A percentile compares a stretch with the other conserved stretches of the same genome.
Conservation (phyloP, 2,888 invertebrate species). For the Automeris io region DNA sequence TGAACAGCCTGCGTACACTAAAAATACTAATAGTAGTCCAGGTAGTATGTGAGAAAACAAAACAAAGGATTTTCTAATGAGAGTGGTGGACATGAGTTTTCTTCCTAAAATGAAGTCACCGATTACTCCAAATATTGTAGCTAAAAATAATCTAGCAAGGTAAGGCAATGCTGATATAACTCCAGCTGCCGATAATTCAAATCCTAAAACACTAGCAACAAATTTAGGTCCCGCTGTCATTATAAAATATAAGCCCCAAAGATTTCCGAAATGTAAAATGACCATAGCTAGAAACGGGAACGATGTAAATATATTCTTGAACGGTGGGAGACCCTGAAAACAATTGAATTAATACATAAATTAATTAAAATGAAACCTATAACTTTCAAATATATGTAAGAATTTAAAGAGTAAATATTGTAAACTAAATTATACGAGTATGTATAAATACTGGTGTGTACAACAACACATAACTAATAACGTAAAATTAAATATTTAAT, state of each 20-base stretch:
- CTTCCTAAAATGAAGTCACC: constrained; percentile 78
- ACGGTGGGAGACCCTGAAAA: constrained; percentile 81
- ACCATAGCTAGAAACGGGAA: constrained; percentile 82
- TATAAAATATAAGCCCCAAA: constrained; percentile 86
- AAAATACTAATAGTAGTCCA: constrained; percentile 64
- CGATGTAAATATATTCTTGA: constrained; percentile 78
- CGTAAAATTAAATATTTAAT: background rate
- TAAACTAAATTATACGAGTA: background rate
- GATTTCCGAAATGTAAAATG: constrained; percentile 83
- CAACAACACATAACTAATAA: background rate
- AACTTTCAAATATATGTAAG: background rate
- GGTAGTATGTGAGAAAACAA: constrained; percentile 78
- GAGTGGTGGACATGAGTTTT: constrained; percentile 56
- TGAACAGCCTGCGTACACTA: constrained; percentile 80
- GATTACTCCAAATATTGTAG: constrained; percentile 82
- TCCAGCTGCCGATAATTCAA: constrained; percentile 83
- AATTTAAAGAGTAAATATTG: background rate
- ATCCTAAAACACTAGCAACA: constrained; percentile 83
- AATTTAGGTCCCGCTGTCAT: constrained; percentile 87
- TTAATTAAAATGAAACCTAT: background rate
- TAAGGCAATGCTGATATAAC: constrained; percentile 83
- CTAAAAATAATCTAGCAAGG: constrained; percentile 80
- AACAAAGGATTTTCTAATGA: constrained; percentile 80
- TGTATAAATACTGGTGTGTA: background rate
- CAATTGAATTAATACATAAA: background rate